These are phyloP conservation scores for Loxodonta africana DNA, from an alignment of 2,113 vertebrate species.

Conservation along the genomic window DNA sequence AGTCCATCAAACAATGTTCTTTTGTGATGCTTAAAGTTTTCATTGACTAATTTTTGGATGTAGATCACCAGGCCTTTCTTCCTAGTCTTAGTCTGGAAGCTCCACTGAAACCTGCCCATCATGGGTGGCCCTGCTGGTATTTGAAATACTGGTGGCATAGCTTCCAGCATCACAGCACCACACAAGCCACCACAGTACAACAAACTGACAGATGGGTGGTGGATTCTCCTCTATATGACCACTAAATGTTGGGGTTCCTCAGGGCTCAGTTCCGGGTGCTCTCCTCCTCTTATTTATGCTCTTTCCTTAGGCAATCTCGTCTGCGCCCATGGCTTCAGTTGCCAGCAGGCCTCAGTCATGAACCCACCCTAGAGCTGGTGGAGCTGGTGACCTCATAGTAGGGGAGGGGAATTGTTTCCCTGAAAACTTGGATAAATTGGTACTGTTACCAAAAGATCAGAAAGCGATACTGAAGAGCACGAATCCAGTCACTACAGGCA, in stretches of 20 bases:
- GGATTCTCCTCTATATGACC: not conserved
- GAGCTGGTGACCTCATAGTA: not conserved
- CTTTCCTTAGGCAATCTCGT: not conserved
- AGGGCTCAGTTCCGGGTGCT: not conserved
- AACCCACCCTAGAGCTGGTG: not conserved
- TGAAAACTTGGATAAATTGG: not conserved
- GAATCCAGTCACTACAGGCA: not conserved
- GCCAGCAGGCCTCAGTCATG: not conserved
- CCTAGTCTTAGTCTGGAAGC: too few species aligned
- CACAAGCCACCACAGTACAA: too few species aligned
- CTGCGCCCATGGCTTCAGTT: not conserved
- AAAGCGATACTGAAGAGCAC: not conserved
- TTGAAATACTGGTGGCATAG: too few species aligned
- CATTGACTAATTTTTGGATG: not conserved
- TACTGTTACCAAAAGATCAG: not conserved
- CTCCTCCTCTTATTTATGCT: not conserved
- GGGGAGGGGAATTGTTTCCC: not conserved
- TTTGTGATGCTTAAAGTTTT: not conserved
- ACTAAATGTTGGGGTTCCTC: not conserved
- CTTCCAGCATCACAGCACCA: too few species aligned
- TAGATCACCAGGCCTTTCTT: not conserved
- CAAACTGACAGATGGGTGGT: not conserved
- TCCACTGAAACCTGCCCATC: too few species aligned
- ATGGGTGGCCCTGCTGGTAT: too few species aligned
- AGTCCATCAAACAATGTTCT: not conserved